These are phyloP conservation scores for Furcifer pardalis DNA, from an alignment of 2,797 vertebrate species.

Conservation along the genomic window DNA sequence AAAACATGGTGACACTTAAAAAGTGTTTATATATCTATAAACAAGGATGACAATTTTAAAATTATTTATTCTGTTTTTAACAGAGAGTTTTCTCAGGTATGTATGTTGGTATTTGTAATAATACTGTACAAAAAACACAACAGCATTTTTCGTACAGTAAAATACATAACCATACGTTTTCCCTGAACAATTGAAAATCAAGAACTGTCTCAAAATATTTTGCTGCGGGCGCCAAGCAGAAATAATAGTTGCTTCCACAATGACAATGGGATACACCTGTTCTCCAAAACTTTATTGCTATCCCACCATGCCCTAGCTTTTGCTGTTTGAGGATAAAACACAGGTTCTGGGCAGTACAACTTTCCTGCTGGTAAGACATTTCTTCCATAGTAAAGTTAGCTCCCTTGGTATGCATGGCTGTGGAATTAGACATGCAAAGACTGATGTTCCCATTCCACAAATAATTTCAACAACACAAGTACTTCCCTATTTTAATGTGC, in stretches of 20 bases:
- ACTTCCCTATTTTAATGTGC: no score
- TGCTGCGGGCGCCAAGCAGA: not conserved
- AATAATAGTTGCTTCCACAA: no score
- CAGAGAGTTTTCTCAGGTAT: constrained; percentile 22
- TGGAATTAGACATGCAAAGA: no score
- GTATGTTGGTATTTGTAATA: constrained; percentile 13
- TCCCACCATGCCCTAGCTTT: not conserved
- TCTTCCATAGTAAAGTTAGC: no score
- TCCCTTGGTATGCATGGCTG: no score
- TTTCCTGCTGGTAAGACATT: no score
- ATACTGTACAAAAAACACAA: no score
- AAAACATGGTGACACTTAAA: constrained; percentile 35
- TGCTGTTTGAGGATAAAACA: not conserved
- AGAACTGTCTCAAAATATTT: not conserved
- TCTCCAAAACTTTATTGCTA: not conserved
- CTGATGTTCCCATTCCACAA: no score
- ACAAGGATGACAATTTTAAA: constrained; percentile 13
- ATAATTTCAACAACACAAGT: no score
- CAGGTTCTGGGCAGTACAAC: no score
- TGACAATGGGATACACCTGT: not conserved
- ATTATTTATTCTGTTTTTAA: constrained; percentile 21
- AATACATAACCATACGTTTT: constrained; percentile 24
- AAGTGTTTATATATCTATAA: constrained; percentile 27
- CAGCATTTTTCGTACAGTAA: constrained; percentile 59
- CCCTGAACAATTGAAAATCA: not conserved